Conservation (phyloP, 2,888 invertebrate species). For the Agriopis leucophaearia region DNA sequence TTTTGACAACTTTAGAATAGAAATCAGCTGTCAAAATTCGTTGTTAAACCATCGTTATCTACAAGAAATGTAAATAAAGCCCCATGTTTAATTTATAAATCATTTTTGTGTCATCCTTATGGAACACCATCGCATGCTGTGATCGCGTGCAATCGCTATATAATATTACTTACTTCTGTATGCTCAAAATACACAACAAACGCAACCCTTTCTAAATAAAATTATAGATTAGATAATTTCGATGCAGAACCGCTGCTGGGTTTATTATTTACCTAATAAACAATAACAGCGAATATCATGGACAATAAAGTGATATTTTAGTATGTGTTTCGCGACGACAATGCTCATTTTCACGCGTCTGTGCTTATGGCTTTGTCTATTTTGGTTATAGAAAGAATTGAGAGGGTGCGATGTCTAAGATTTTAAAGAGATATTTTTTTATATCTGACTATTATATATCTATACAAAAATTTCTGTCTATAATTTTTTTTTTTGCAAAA, state of each 20-base stretch:
- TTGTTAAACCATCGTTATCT: too few species aligned
- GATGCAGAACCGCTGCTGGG: slow-evolving; percentile 55
- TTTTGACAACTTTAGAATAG: too few species aligned
- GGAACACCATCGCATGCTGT: too few species aligned
- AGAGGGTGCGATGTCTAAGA: slow-evolving; percentile 40
- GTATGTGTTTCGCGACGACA: slow-evolving; percentile 61
- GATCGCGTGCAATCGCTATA: too few species aligned
- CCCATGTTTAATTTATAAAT: too few species aligned
- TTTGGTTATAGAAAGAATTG: slow-evolving; percentile 39
- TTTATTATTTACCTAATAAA: slow-evolving; percentile 66
- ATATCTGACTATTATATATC: too few species aligned
- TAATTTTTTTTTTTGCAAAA: too few species aligned
- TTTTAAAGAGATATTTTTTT: too few species aligned
- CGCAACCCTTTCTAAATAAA: slow-evolving; percentile 41
- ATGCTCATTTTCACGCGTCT: slow-evolving; percentile 61
- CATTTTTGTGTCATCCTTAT: too few species aligned
- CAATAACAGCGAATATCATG: slow-evolving; percentile 65
- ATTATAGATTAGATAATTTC: slow-evolving; percentile 60
- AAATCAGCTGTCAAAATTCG: too few species aligned
- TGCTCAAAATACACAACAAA: slow-evolving; percentile 7
- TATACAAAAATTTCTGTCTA: too few species aligned
- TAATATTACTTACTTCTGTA: slow-evolving; percentile 31
- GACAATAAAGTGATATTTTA: slow-evolving; percentile 67
- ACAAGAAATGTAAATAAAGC: too few species aligned
- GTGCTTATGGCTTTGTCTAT: slow-evolving; percentile 48